A percentile compares a stretch with the other conserved stretches of the same genome.
Evolutionary conservation across 53 echinoderm and acorn worm genomes (phyloP).

Genomic region (Actinopyga echinites): DNA sequence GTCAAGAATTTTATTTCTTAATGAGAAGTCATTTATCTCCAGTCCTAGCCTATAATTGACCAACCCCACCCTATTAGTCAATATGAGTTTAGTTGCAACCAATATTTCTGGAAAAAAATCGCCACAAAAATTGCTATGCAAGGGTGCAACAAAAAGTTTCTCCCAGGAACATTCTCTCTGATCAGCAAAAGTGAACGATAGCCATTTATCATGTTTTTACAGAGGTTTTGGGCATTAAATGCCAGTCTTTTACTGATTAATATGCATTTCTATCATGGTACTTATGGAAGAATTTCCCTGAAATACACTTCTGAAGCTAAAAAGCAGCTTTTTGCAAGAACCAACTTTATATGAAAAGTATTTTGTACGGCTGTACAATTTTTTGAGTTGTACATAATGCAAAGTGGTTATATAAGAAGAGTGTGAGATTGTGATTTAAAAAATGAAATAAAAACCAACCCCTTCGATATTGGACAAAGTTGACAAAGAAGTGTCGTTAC

Average conservation of each 20-base stretch:
- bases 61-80: not conserved
- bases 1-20: constrained; percentile 4
- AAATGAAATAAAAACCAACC: constrained; percentile 33
- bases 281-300: constrained; percentile 39
- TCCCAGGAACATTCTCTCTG: not conserved
- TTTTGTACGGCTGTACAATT: constrained; percentile 42
- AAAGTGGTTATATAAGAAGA: constrained; percentile 34
- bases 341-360: constrained; percentile 47
- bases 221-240: constrained; percentile 48
- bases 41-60: not conserved
- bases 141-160: constrained; percentile 41
- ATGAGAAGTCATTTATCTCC: constrained; percentile 6
- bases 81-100: constrained; percentile 28
- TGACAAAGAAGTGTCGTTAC: constrained; percentile 12
- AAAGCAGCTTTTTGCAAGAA: constrained; percentile 46
- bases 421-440: constrained; percentile 15
- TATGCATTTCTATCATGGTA: constrained; percentile 50
- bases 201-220: constrained; percentile 37
- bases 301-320: constrained; percentile 37
- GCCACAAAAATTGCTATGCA: constrained; percentile 36
- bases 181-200: constrained; percentile 12
- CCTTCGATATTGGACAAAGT: constrained; percentile 33
- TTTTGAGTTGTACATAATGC: constrained; percentile 45
- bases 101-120: constrained; percentile 35
- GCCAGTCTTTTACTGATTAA: constrained; percentile 36